phyloP scores from a whole-genome alignment of 2,888 invertebrate species.

The Cephus pygmeus region DNA sequence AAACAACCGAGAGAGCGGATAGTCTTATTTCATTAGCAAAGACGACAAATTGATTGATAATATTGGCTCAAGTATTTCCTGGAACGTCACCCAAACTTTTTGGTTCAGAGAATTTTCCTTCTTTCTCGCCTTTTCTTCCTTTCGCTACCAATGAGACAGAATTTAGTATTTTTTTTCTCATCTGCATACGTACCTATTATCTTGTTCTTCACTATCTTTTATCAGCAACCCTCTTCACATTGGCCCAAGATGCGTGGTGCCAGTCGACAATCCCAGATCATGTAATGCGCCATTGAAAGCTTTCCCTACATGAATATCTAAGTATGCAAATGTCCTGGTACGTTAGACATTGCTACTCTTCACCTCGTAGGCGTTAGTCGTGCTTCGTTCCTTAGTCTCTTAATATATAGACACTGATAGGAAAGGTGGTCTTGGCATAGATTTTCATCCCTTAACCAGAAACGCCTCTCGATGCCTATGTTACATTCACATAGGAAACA shows the following conservation, averaged over 20 bases:
- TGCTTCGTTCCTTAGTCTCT: background rate
- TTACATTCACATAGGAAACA: background rate
- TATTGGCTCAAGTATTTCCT: constrained; percentile 24
- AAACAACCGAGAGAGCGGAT: constrained; percentile 18
- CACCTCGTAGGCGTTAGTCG: constrained; percentile 6
- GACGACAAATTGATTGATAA: constrained; percentile 34
- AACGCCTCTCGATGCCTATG: background rate
- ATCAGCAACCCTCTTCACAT: background rate
- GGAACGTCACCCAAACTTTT: background rate
- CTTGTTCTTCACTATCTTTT: background rate
- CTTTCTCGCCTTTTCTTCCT: background rate
- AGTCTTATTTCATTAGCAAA: constrained; percentile 34
- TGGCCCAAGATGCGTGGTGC: background rate
- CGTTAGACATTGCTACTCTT: constrained; percentile 40
- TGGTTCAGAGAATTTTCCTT: background rate
- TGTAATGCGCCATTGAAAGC: constrained; percentile 40
- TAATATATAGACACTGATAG: background rate
- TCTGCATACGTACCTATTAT: background rate
- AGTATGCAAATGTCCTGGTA: constrained; percentile 54
- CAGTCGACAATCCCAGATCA: constrained; percentile 46
- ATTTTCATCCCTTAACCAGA: background rate
- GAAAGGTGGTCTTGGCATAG: background rate
- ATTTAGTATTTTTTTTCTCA: background rate
- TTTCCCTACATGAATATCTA: constrained; percentile 54
- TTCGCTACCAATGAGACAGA: background rate